Conservation (phyloP, 2,113 vertebrate genomes). For the Pongo pygmaeus region DNA sequence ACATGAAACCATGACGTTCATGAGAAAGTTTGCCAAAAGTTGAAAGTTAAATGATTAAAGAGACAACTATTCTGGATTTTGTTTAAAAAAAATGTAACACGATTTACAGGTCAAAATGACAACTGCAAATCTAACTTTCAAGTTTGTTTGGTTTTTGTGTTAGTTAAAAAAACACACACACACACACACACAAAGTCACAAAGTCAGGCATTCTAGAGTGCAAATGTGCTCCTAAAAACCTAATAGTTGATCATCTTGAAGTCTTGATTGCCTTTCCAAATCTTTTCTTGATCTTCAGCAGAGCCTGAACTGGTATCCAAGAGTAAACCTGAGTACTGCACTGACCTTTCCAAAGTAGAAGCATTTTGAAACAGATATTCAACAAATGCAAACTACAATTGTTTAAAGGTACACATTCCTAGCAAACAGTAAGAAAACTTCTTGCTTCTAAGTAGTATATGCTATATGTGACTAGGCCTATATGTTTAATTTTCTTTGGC, state of each 20-base stretch:
- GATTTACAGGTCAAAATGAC: constrained; percentile 41
- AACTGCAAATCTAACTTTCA: constrained; percentile 34
- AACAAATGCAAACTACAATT: background rate
- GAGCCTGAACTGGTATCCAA: constrained; percentile 36
- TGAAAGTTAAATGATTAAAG: background rate
- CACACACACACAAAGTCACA: background rate
- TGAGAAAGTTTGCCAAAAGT: background rate
- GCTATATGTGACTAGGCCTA: background rate
- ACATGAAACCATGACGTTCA: background rate
- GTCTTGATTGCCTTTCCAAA: constrained; percentile 35
- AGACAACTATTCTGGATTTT: background rate
- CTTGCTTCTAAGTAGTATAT: constrained; percentile 13
- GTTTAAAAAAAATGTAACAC: background rate
- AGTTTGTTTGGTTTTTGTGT: constrained; percentile 51
- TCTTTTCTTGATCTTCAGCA: constrained; percentile 12
- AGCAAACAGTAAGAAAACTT: background rate
- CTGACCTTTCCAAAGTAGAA: constrained; percentile 60
- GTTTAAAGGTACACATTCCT: background rate
- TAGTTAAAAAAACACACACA: too few species aligned
- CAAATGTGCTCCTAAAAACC: background rate
- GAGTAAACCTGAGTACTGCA: constrained; percentile 6
- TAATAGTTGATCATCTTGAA: background rate
- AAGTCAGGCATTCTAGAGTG: background rate
- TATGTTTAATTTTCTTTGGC: constrained; percentile 64
- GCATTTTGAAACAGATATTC: constrained; percentile 21